Evolutionary conservation across 2,888 invertebrate species (phyloP), one percentile per base, ranked within the genome.

Genomic region (Meandrusa payeni): DNA sequence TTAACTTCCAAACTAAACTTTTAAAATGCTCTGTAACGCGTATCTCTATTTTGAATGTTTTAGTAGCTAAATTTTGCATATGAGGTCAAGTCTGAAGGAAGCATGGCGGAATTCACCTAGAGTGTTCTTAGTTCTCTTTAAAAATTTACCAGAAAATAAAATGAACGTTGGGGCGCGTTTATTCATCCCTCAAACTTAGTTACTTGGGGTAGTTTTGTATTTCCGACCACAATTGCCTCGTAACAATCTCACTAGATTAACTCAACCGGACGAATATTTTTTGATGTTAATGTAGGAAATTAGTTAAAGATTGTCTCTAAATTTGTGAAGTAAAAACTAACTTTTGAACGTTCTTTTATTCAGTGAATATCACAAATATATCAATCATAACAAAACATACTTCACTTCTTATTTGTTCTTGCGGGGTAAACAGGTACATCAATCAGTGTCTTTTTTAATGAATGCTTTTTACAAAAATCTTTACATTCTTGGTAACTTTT

Each of bases 161-260:
- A 69, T 60, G 61, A 61, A 61, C 61, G 64, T 69, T 63, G 67
- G 64, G 36, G 40, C 28, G 37, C 43, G 41, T 40, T 42, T 44
- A 61, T 60, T 59, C 67, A 61, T 44, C 59, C 20, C 26, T 27
- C 6, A 20, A 54, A n/a, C n/a, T n/a, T n/a, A n/a, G n/a, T n/a
- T n/a, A n/a, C n/a, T 70, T 73, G 68, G 63, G 71, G 65, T 66
- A 72, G 69, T 69, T 76, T 69, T 76, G 15, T 15, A 15, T 74
- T 80, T 81, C 80, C 78, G 77, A 77, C 67, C 74, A 50, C 69
- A 61, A 61, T 59, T 64, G 54, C 60, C 59, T 28, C 34, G 22
- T 34, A 41, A 43, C 33, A 45, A 45, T 40, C 38, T 46, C 36
- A 32, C 24, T 39, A 27, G 20, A 27, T 17, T 40, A 38, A 49